Evolutionary conservation across 53 echinoderm and acorn worm genomes (phyloP).

Genomic region (Holothuria scabra): DNA sequence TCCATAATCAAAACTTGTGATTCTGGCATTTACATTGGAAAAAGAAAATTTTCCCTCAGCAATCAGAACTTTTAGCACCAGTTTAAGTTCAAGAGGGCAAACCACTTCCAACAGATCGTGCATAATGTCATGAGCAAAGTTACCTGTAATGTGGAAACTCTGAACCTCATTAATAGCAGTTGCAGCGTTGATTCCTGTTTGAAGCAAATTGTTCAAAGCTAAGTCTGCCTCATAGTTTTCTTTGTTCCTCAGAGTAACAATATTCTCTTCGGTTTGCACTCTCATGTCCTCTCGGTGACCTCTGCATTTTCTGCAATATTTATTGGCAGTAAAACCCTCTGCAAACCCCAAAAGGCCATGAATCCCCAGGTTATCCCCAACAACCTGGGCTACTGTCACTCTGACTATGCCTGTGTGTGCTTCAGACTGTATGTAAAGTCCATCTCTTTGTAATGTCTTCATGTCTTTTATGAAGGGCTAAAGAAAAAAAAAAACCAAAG

Average conservation of each 20-base stretch:
- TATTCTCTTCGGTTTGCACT: constrained; percentile 45
- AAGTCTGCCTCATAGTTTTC: constrained; percentile 61
- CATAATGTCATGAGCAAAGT: constrained; percentile 60
- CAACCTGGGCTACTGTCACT: constrained; percentile 59
- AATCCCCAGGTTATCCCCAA: no score
- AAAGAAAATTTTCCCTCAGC: constrained; percentile 43
- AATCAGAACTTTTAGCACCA: constrained; percentile 44
- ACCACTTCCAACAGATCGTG: constrained; percentile 63
- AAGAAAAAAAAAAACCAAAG: constrained; percentile 52
- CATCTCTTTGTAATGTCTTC: constrained; percentile 52
- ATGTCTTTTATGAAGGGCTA: constrained; percentile 56
- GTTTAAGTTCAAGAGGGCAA: constrained; percentile 50
- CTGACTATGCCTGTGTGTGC: constrained; percentile 42
- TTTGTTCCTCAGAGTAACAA: constrained; percentile 48
- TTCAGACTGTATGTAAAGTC: constrained; percentile 35
- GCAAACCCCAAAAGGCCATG: no score
- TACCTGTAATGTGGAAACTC: constrained; percentile 58
- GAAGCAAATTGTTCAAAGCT: constrained; percentile 27
- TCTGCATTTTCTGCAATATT: constrained; percentile 62
- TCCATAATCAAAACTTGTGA: constrained; percentile 65
- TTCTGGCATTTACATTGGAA: constrained; percentile 49
- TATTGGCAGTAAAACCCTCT: constrained; percentile 69
- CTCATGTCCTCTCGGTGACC: constrained; percentile 28
- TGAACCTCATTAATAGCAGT: constrained; percentile 57
- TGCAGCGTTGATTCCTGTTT: constrained; percentile 53